Evolutionary conservation across 2,888 invertebrate genomes (phyloP), one percentile per base, ranked within the genome.

Genomic region (Coelogynopora nodosa): DNA sequence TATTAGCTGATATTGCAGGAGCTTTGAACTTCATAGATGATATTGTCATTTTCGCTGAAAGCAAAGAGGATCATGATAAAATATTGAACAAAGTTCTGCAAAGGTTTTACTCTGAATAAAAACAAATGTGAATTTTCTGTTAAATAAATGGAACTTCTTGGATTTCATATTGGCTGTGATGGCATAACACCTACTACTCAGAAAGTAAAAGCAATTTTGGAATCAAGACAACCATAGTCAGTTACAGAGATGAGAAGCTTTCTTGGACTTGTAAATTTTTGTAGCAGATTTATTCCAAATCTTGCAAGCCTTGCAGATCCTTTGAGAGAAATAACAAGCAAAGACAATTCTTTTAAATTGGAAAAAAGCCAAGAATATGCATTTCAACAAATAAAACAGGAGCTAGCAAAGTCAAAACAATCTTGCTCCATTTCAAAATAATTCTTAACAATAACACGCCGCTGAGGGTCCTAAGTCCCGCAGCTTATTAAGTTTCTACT

Each of bases 21-120:
- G 88, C 87, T 0, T 0, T 30, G n/a, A 89, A 87, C 28, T 88
- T 89, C 2, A 86, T 87, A 2, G 89, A 89, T 87, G 89, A 89
- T 67, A 86, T 88, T 31, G 86, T 89, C 13, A 86, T 89, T 13
- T 88, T 88, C 86, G 88, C 87, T 31, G n/a, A 5, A 29, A 86
- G 2, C 27, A n/a, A 88, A 30, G 82, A 67, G 5, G 88, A 88
- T 29, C 89, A 89, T 87, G 87, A 88, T 84, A 49, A 31, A 23
- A 80, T 84, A 31, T 82, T 89, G 0, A 30, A 84, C 0, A 84
- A 84, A 30, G 87, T 88, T 1, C 81, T 88, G 18, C 31, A 81
- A 18, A 67, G 88, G 88, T 10, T 27, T 88, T 23, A 88, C 88
- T 10, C 30, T 89, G 27, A 89, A 89, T 67, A 29, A 81, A 31